Evolutionary conservation across 2,113 vertebrate genomes (phyloP).

Genomic region (Gallinago undulata): DNA sequence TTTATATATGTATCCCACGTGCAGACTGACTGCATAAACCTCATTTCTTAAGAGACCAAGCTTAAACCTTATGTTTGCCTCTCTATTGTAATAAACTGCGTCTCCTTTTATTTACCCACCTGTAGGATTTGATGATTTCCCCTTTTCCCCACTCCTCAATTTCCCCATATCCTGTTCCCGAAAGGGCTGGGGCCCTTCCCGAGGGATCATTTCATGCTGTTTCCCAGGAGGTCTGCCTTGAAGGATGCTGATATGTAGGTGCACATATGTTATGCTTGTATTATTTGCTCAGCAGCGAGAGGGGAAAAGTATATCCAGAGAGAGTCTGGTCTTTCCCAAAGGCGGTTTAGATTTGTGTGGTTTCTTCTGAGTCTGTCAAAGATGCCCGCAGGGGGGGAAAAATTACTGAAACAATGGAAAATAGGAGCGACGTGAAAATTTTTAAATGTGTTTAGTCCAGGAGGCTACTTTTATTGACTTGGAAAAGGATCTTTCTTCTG

Average conservation of each 20-base stretch:
- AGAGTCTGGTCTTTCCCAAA: background rate
- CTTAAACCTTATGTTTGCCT: constrained; percentile 35
- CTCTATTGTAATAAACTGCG: constrained; percentile 50
- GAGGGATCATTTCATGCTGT: background rate
- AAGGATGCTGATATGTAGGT: background rate
- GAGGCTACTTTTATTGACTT: background rate
- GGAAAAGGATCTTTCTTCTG: background rate
- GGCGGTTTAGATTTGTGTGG: background rate
- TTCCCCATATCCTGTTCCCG: constrained; percentile 60
- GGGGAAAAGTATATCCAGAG: background rate
- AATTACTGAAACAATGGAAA: background rate
- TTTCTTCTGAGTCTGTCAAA: background rate
- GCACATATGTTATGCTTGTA: background rate
- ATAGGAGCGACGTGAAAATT: background rate
- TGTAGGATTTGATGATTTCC: constrained; percentile 61
- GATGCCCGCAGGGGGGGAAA: background rate
- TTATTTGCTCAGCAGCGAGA: background rate
- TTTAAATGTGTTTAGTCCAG: background rate
- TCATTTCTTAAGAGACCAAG: constrained; percentile 33
- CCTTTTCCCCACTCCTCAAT: background rate
- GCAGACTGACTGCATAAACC: constrained; percentile 31
- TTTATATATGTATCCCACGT: constrained; percentile 58
- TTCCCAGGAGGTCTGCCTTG: constrained; percentile 7
- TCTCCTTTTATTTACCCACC: constrained; percentile 65
- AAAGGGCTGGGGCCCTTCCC: constrained; percentile 43